Evolutionary conservation across 2,888 invertebrate species (phyloP), one percentile per base, ranked within the genome.

Genomic region (Apamea anceps): DNA sequence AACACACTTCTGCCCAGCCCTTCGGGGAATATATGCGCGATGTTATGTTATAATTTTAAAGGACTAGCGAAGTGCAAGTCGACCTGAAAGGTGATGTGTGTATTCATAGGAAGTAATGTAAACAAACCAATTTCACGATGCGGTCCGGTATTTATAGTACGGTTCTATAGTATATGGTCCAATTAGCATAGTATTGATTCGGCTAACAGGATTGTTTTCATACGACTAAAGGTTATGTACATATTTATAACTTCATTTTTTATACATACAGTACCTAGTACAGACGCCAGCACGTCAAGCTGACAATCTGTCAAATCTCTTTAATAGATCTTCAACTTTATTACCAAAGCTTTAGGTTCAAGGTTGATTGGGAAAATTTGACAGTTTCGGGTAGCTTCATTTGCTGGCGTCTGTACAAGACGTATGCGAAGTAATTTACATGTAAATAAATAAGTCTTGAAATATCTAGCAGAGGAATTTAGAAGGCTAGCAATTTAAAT

Each of bases 361-460:
- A 42, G 7, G 42, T 42, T 42, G 7, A 42, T 42, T 42, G 42
- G 42, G 42, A 42, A 42, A 42, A 42, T 42, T 42, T 42, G 42
- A 37, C 37, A 37, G 37, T 37, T 37, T 37, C 37, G 37, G 37
- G 37, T 37, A 37, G 6, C 37, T 37, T 37, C 6, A 37, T 37
- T 2, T 37, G 37, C 37, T 37, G 37, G 37, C 6, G 37, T 37
- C 37, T 37, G 37, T 37, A 37, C 25, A 63, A 81, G 37, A 73
- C 28, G 42, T 42, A 85, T 77, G 32, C 63, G 42, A 63, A 82
- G 72, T 70, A 67, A 85, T 85, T 77, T 85, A 77, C 79, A 85
- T 85, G 68, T 82, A 77, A 85, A 85, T 82, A 77, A 85, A 85
- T 85, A 77, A 77, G 73, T 74, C 48, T 62, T 60, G 54, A 78